Base-by-base conservation (phyloP, 2,888 invertebrate species). In the Isotomurus palustris region DNA sequence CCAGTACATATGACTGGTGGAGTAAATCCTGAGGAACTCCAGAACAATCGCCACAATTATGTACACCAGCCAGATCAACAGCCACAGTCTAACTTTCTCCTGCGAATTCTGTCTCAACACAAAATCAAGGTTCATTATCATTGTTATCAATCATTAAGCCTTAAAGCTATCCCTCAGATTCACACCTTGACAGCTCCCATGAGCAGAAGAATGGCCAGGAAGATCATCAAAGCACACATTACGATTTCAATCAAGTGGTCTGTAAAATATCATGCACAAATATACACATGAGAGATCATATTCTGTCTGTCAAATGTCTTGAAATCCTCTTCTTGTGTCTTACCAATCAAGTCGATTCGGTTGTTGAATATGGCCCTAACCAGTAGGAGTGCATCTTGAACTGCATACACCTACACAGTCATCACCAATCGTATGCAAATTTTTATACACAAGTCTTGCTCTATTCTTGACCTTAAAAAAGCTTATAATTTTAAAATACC, bases 21-120 rank as follows among this genome's bases (percentile, higher is more conserved):
- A 27, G 32, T 22, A 52, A 35, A 62, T 51, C 38, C 64, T 64
- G 29, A 66, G 58, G 14, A 60, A 41, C 52, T 62, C 60, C 47
- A 64, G 56, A 14, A 55, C 56, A 17, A 66, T 21, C 21, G 40
- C n/a, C 8, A 60, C 24, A 12, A 68, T 52, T 8, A 68, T 24
- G 28, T 55, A 60, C 27, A 62, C 48, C 2, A 62, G 50, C 66
- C 64, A 66, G n/a, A 66, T 22, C 5, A 60, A 36, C 6, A 68
- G 48, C 66, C 66, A 68, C 12, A 68, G 53, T 10, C 62, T 58
- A 48, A 68, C 54, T 35, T 66, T 68, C 8, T 66, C 66, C 10
- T 58, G 56, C 10, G 58, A 54, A 50, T 63, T 62, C 68, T 66
- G 51, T n/a, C n/a, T n/a, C n/a, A 53, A 51, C 41, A 25, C 10